phyloP scores from a whole-genome alignment of 2,888 invertebrate species.

The Nemoura dubitans region DNA sequence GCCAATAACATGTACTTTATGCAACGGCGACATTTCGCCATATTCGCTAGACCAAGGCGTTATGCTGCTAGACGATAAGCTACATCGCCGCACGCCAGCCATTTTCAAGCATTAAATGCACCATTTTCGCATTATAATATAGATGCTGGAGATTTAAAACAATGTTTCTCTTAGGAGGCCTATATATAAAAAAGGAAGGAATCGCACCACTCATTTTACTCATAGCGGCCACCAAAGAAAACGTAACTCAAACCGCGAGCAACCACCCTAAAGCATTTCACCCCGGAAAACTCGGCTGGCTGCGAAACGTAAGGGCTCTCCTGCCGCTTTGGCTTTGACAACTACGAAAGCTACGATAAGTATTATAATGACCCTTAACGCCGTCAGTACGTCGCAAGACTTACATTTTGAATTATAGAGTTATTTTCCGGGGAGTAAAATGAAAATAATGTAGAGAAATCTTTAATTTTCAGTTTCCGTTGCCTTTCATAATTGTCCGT shows the following conservation, averaged over 20 bases:
- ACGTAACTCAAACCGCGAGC: background rate
- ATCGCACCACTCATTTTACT: background rate
- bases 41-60: background rate
- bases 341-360: background rate
- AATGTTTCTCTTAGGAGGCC: background rate
- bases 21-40: background rate
- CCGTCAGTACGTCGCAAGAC: background rate
- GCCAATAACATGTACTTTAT: slow-evolving; percentile 19
- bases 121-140: background rate
- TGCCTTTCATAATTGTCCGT: background rate
- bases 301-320: background rate
- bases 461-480: background rate
- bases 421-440: background rate
- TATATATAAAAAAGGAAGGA: background rate
- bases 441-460: background rate
- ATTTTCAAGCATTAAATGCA: background rate
- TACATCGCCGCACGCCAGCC: background rate
- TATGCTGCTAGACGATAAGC: background rate
- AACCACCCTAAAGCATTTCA: background rate
- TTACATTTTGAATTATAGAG: background rate
- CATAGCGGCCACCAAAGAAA: background rate
- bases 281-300: background rate
- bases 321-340: background rate
- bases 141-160: background rate
- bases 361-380: background rate